Conservation (phyloP, 1,140 invertebrate genomes). For the Chelonus insularis region DNA sequence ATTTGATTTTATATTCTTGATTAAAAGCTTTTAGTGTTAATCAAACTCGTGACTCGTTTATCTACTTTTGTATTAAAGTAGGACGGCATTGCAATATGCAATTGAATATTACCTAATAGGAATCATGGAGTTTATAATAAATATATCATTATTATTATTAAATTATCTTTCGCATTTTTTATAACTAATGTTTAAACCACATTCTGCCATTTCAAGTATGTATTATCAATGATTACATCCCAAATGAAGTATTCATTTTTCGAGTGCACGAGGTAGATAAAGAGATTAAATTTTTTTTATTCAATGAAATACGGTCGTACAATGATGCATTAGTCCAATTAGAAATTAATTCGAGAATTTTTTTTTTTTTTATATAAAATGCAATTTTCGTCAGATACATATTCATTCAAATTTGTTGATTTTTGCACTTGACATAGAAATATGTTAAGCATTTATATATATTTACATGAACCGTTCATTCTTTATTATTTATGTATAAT, state of each 20-base stretch:
- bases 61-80: too few relatives aligned
- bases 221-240: too few relatives aligned
- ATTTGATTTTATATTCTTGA: background rate
- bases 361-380: background rate
- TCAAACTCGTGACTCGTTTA: too few relatives aligned
- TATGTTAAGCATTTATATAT: background rate
- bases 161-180: too few relatives aligned
- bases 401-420: background rate
- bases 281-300: background rate
- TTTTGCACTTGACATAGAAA: background rate
- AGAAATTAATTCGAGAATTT: background rate
- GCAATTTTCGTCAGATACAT: slow-evolving; percentile 1
- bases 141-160: background rate
- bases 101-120: too few relatives aligned
- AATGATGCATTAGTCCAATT: slow-evolving; percentile 14
- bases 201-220: too few relatives aligned
- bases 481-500: slow-evolving; percentile 1
- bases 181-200: too few relatives aligned
- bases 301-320: background rate
- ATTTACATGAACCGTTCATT: slow-evolving; percentile 8
- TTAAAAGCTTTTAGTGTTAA: too few relatives aligned
- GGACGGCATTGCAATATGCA: too few relatives aligned
- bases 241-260: too few relatives aligned
- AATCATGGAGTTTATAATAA: too few relatives aligned
- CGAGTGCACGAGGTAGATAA: background rate